phyloP scores from a whole-genome alignment of 2,797 vertebrate species.

The Megaceryle alcyon region DNA sequence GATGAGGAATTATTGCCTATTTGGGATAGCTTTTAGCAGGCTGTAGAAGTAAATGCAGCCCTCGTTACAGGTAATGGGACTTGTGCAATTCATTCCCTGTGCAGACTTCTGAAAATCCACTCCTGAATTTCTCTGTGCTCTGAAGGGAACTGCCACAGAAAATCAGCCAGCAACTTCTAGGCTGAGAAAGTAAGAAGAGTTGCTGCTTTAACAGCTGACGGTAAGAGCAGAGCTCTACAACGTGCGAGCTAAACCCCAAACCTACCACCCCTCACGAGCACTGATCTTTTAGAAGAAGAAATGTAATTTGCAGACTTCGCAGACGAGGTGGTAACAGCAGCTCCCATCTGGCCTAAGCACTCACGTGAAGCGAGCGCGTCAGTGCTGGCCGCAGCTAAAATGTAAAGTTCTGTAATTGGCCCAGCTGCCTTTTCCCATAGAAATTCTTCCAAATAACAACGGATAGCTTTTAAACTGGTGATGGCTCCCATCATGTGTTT shows the following conservation, averaged over 20 bases:
- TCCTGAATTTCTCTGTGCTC: not conserved
- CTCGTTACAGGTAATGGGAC: not conserved
- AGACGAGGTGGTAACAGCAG: not conserved
- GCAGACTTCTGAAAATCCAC: not conserved
- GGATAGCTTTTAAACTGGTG: not conserved
- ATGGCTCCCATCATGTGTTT: not conserved
- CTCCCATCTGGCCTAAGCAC: not conserved
- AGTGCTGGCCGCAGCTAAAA: not conserved
- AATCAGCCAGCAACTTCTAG: not conserved
- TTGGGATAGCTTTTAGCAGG: not conserved
- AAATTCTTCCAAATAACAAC: not conserved
- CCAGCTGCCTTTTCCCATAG: not conserved
- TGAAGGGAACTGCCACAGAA: not conserved
- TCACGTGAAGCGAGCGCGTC: not conserved
- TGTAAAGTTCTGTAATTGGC: not conserved
- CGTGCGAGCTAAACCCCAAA: not conserved
- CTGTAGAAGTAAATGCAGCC: not conserved
- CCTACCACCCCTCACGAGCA: not conserved
- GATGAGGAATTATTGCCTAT: not conserved
- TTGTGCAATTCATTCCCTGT: not conserved
- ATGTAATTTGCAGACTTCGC: not conserved
- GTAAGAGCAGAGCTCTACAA: not conserved
- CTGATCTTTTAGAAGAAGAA: not conserved
- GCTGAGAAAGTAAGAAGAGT: not conserved
- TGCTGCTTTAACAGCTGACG: not conserved